These are phyloP conservation scores for Notoglanidium macrostoma DNA, from an alignment of 2,797 vertebrate species.

Conservation along the genomic window DNA sequence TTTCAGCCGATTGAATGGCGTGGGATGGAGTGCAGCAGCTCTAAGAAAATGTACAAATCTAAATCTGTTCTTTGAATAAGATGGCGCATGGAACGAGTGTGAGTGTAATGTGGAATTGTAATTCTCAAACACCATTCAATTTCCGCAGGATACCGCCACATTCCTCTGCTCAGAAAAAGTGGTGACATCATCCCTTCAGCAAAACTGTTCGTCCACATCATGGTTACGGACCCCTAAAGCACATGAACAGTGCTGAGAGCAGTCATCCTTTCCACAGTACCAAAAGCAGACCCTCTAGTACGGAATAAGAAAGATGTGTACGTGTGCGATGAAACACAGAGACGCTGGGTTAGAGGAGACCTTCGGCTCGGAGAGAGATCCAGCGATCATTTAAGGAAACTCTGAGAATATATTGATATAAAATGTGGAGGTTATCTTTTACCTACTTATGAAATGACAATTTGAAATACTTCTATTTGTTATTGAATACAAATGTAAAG, in stretches of 20 bases:
- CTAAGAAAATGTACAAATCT: background rate
- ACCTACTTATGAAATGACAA: background rate
- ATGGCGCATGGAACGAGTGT: background rate
- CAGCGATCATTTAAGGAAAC: background rate
- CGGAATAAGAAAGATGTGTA: background rate
- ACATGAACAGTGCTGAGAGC: background rate
- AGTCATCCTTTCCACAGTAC: background rate
- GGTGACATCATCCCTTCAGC: conserved; percentile 84
- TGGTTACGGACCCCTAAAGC: conserved; percentile 67
- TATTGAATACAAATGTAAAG: background rate
- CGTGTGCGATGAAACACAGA: background rate
- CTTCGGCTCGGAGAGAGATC: background rate
- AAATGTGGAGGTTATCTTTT: background rate
- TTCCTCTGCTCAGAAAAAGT: conserved; percentile 87
- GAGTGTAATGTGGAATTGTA: background rate
- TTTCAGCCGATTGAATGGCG: background rate
- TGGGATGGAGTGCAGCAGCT: background rate
- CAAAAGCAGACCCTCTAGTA: background rate
- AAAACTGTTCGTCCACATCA: conserved; percentile 86
- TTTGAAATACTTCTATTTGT: no score
- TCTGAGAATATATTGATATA: background rate
- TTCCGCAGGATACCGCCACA: conserved; percentile 87
- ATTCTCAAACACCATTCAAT: background rate
- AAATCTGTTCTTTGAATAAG: background rate
- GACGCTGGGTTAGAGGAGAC: background rate